These are phyloP conservation scores for Lapara coniferarum DNA, from an alignment of 2,888 invertebrate genomes.

Conservation along the genomic window DNA sequence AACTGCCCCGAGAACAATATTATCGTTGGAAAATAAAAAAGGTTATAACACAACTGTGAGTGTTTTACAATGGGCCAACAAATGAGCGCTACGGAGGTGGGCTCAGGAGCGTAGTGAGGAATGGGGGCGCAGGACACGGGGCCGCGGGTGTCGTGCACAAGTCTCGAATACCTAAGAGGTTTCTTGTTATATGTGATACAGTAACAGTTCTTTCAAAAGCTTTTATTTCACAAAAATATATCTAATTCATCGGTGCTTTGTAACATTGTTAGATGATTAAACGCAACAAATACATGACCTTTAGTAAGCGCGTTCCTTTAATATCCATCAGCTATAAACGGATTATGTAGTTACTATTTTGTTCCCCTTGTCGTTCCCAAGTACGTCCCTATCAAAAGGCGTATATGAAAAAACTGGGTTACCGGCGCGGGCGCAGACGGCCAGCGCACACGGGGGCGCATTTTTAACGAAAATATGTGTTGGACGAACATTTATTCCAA, in stretches of 20 bases:
- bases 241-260: too few relatives aligned
- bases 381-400: slow-evolving; percentile 2
- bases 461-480: slow-evolving; percentile 6
- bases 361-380: neutral
- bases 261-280: too few relatives aligned
- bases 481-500: slow-evolving; percentile 12
- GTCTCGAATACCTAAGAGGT: too few relatives aligned
- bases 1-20: slow-evolving; percentile 64
- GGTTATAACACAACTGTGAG: slow-evolving; percentile 52
- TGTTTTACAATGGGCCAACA: slow-evolving; percentile 57
- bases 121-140: neutral
- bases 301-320: too few relatives aligned
- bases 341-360: too few relatives aligned
- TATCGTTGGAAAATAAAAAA: slow-evolving; percentile 63
- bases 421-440: slow-evolving; percentile 47
- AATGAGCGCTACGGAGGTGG: slow-evolving; percentile 52
- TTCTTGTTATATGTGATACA: too few relatives aligned
- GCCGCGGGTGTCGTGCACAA: too few relatives aligned
- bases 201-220: too few relatives aligned
- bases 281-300: too few relatives aligned
- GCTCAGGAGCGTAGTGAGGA: slow-evolving; percentile 9
- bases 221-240: too few relatives aligned
- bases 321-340: too few relatives aligned
- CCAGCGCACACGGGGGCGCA: neutral
- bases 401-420: slow-evolving; percentile 40